Percentiles rank a stretch among this genome's conserved stretches.
Evolutionary conservation across 2,797 vertebrate genomes (phyloP).

Genomic region (Megalops cyprinoides): DNA sequence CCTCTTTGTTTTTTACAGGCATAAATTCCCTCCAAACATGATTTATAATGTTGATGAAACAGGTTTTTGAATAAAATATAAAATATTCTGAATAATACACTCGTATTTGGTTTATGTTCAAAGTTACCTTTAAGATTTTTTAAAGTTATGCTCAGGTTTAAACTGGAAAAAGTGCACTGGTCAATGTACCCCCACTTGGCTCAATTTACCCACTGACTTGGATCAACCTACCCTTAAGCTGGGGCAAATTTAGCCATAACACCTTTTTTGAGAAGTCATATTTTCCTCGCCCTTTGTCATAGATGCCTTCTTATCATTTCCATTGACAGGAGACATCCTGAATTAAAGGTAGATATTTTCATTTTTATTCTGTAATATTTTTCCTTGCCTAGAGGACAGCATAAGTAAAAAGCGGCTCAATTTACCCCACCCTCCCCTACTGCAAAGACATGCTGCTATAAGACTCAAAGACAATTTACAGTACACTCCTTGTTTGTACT

Average conservation of each 20-base stretch:
- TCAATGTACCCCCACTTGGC: no score
- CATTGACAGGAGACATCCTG: conserved; percentile 34
- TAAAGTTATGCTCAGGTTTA: conserved; percentile 35
- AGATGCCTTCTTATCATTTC: conserved; percentile 29
- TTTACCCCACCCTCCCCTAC: background rate
- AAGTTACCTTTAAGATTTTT: conserved; percentile 15
- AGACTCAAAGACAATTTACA: no score
- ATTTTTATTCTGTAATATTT: conserved; percentile 12
- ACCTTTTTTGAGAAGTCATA: conserved; percentile 31
- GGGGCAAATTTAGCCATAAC: no score
- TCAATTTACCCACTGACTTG: no score
- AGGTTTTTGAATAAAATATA: no score
- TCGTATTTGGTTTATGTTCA: background rate
- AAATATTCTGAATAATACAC: conserved; percentile 3
- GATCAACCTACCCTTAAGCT: no score
- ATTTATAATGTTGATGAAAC: conserved; percentile 34
- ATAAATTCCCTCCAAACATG: conserved; percentile 34
- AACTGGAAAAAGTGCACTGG: conserved; percentile 16
- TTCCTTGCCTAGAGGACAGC: background rate
- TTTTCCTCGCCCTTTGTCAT: conserved; percentile 31
- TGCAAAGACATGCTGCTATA: no score
- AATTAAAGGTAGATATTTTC: background rate
- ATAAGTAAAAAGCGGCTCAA: background rate
- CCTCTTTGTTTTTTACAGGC: conserved; percentile 23
- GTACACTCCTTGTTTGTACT: no score